Evolutionary conservation across 2,888 invertebrate species (phyloP).

Genomic region (Pharmacophagus antenor): DNA sequence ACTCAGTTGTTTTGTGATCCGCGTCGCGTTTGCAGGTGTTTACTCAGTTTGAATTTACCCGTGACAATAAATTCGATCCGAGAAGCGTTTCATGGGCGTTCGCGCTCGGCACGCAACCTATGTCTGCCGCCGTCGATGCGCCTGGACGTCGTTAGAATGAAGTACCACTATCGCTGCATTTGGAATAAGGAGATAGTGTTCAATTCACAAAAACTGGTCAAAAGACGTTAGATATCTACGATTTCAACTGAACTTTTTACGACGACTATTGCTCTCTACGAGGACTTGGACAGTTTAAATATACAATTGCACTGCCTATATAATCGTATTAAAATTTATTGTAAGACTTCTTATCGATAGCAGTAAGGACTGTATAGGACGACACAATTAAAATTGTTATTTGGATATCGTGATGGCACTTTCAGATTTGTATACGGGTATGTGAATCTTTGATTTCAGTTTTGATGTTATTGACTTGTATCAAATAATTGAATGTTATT

Average conservation of each 20-base stretch:
- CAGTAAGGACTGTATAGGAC: conserved; percentile 61
- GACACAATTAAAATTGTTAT: conserved; percentile 46
- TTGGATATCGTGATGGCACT: conserved; percentile 69
- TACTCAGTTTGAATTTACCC: conserved; percentile 43
- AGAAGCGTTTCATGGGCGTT: conserved; percentile 65
- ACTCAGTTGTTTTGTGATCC: conserved; percentile 57
- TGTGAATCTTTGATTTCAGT: conserved; percentile 38
- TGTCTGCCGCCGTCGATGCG: conserved; percentile 74
- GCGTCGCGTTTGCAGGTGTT: conserved; percentile 66
- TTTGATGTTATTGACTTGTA: conserved; percentile 48
- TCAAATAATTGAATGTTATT: conserved; percentile 46
- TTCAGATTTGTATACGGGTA: conserved; percentile 74
- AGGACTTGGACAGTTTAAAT: conserved; percentile 55
- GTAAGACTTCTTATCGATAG: conserved; percentile 60
- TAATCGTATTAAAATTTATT: conserved; percentile 60
- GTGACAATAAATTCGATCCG: conserved; percentile 77
- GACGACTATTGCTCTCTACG: conserved; percentile 70
- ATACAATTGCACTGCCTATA: conserved; percentile 68
- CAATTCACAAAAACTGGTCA: conserved; percentile 95
- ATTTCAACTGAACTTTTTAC: conserved; percentile 51
- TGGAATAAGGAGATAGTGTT: conserved; percentile 96
- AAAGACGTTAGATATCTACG: conserved; percentile 88
- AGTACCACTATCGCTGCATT: conserved; percentile 92
- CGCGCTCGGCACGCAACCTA: conserved; percentile 72
- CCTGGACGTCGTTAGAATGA: conserved; percentile 79